Evolutionary conservation across 2,888 invertebrate species (phyloP).

Genomic region (Clepsis dumicolana): DNA sequence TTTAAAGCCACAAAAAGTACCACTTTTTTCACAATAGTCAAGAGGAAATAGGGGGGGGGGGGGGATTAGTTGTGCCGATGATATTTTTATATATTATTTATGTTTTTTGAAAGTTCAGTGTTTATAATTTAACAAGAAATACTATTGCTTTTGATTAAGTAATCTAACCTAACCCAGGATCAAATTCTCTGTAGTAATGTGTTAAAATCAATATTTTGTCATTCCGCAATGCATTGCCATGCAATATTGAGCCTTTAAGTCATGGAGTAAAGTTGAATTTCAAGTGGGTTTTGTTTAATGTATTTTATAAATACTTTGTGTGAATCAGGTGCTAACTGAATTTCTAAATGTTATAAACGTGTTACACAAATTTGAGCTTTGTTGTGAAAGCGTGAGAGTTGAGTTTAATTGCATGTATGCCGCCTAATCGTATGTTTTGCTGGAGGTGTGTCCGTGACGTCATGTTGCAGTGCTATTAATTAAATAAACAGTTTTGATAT

Average conservation of each 20-base stretch:
- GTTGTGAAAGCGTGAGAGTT: background rate
- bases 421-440: background rate
- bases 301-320: conserved; percentile 8
- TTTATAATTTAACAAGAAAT: no score
- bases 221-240: background rate
- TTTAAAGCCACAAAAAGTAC: no score
- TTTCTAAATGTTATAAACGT: background rate
- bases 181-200: background rate
- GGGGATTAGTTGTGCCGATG: no score
- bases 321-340: background rate
- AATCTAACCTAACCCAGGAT: no score
- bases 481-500: conserved; percentile 10
- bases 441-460: conserved; percentile 11
- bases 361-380: background rate
- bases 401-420: conserved; percentile 13
- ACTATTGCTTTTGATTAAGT: no score
- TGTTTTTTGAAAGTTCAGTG: no score
- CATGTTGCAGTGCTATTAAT: background rate
- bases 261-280: background rate
- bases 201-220: background rate
- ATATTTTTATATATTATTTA: no score
- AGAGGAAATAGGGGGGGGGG: no score
- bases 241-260: background rate
- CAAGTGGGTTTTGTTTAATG: background rate
- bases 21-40: no score